phyloP scores from a whole-genome alignment of 2,888 invertebrate species.

The Drosophila formosana region DNA sequence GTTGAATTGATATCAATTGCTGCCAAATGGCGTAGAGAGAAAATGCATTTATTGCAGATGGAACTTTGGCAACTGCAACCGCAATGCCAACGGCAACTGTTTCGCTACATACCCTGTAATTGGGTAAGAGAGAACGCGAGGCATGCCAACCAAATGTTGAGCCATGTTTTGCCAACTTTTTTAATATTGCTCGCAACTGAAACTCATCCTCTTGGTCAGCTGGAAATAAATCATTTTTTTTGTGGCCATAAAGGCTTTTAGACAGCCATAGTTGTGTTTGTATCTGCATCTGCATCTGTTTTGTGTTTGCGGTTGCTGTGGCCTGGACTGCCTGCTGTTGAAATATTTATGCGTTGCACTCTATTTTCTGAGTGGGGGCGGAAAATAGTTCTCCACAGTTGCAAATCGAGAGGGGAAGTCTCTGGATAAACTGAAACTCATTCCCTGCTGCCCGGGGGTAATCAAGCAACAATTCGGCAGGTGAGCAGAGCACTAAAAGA shows the following conservation, averaged over 20 bases:
- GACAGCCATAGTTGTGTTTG: not conserved
- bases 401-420: not conserved
- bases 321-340: constrained; percentile 9
- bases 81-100: constrained; percentile 27
- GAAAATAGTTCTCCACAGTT: not conserved
- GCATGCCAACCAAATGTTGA: not conserved
- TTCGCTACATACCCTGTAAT: constrained; percentile 16
- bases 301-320: constrained; percentile 22
- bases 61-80: constrained; percentile 18
- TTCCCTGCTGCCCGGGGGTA: not conserved
- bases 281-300: constrained; percentile 12
- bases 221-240: not conserved
- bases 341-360: constrained; percentile 35
- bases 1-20: constrained; percentile 1
- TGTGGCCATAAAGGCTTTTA: constrained; percentile 11
- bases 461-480: constrained; percentile 16
- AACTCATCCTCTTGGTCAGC: not conserved
- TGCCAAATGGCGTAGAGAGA: not conserved
- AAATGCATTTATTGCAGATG: constrained; percentile 32
- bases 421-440: not conserved
- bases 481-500: constrained; percentile 3
- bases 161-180: not conserved
- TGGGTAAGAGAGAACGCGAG: not conserved
- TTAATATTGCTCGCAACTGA: not conserved
- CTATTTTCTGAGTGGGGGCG: constrained; percentile 10